A percentile compares a stretch with the other conserved stretches of the same genome.
These are phyloP conservation scores for Agapostemon virescens DNA, from an alignment of 2,888 invertebrate species.

Conservation along the genomic window DNA sequence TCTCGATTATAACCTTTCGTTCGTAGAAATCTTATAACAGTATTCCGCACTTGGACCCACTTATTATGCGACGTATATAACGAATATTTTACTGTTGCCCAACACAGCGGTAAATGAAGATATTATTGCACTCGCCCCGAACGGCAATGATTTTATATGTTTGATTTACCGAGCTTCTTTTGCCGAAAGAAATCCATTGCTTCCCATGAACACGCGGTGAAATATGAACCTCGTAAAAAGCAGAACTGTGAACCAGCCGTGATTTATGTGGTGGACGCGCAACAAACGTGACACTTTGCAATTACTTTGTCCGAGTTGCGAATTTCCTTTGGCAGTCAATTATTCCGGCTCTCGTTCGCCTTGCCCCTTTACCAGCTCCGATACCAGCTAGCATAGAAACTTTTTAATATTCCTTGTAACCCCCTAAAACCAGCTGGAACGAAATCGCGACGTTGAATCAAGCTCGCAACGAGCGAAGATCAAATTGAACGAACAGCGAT, in stretches of 20 bases:
- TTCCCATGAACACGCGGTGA: conserved; percentile 34
- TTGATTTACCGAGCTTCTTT: conserved; percentile 50
- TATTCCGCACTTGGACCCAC: neutral
- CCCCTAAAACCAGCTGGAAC: too few relatives aligned
- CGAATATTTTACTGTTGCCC: neutral
- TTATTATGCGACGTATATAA: too few relatives aligned
- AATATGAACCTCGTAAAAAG: conserved; percentile 53
- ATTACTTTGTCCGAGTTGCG: conserved; percentile 48
- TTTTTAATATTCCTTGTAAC: too few relatives aligned
- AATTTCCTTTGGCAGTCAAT: conserved; percentile 37
- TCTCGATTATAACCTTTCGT: neutral
- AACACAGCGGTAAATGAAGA: conserved; percentile 40
- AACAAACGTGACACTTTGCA: conserved; percentile 52
- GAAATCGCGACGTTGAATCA: too few relatives aligned
- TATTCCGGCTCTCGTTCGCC: neutral
- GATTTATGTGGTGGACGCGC: conserved; percentile 50
- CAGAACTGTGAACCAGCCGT: conserved; percentile 39
- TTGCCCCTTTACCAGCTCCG: neutral
- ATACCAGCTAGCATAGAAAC: too few relatives aligned
- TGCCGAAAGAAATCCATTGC: conserved; percentile 45
- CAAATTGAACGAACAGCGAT: too few relatives aligned
- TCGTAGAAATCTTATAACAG: neutral
- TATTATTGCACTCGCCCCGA: conserved; percentile 11
- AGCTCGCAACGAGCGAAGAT: too few relatives aligned
- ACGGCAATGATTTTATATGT: conserved; percentile 25